Conservation (phyloP, 2,888 invertebrate species). For the Conistra vaccinii region DNA sequence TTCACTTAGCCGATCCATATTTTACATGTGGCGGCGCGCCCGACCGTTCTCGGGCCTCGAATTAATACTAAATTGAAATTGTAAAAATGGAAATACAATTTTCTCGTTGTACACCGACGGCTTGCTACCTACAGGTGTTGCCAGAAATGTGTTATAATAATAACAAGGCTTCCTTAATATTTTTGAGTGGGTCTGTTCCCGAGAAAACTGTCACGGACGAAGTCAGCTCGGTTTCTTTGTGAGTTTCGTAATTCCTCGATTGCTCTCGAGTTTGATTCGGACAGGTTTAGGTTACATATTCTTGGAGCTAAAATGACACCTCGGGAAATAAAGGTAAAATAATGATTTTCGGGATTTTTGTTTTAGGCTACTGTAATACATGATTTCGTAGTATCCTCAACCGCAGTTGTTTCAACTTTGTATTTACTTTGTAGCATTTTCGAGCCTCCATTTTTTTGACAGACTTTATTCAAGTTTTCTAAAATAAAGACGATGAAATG, state of each 20-base stretch:
- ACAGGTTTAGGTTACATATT: conserved; percentile 32
- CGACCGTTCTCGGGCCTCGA: conserved; percentile 87
- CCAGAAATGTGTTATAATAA: conserved; percentile 86
- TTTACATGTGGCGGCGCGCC: conserved; percentile 90
- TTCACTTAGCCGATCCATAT: conserved; percentile 91
- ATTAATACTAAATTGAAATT: conserved; percentile 91
- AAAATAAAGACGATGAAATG: not conserved
- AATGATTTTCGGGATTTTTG: not conserved
- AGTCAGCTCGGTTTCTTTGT: conserved; percentile 58
- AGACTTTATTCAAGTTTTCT: not conserved
- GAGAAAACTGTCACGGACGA: conserved; percentile 66
- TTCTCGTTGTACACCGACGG: conserved; percentile 84
- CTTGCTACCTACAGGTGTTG: conserved; percentile 83
- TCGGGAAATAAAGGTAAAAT: conserved; percentile 18
- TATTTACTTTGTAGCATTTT: not conserved
- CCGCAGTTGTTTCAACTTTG: not conserved
- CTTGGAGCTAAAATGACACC: conserved; percentile 16
- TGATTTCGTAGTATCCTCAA: not conserved
- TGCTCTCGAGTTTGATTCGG: conserved; percentile 40
- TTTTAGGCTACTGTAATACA: not conserved
- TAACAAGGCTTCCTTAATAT: conserved; percentile 84
- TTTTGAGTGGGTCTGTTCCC: conserved; percentile 71
- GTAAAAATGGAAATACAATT: conserved; percentile 91
- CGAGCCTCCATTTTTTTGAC: not conserved
- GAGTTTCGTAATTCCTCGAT: conserved; percentile 65